Base-by-base conservation (phyloP, 2,797 vertebrate genomes). In the Rhabdomys pumilio region DNA sequence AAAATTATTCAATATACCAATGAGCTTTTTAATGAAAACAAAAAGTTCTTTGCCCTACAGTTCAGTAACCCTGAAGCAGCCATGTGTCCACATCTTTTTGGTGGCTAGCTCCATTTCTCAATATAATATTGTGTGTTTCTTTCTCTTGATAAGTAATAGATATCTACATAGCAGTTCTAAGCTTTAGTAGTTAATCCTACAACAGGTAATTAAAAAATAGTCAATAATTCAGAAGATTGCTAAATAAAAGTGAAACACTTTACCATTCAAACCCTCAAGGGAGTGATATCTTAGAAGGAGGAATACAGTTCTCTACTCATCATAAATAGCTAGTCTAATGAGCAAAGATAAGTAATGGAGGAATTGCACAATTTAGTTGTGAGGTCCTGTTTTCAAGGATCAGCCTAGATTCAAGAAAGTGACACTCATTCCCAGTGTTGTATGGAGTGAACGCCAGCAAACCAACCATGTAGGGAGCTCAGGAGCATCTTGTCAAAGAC, bases 1-100 rank as follows among this genome's bases (percentile, higher is more conserved):
- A 22, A 22, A 90, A 81, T 63, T 53, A 80, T 79, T 38, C 83
- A 95, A 57, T 89, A 89, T 90, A 59, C 9, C 31, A 92, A 31
- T 65, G 2, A 10, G 0, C 19, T 93, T 95, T 83, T 44, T 61
- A 80, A 94, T 88, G 47, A 91, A 84, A 93, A 77, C 83, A 29
- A 92, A 6, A 5, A 24, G 0, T 82, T 17, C 38, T 73, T 17
- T 82, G 7, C 5, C 13, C 7, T 85, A 81, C 38, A 4, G 44
- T 53, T 96, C 26, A 73, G 11, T 57, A 11, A 38, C 14, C 10
- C 15, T 9, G 38, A 55, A 57, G 31, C 20, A 92, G 17, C 24
- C 12, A 86, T 8, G 31, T 29, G 44, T 34, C 41, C 8, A 20
- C 8, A 41, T 89, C 91, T 87, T 61, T 75, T 50, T 57, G 0